Evolutionary conservation across 2,113 vertebrate genomes (phyloP), one percentile per base, ranked within the genome.

Genomic region (Elephas maximus): DNA sequence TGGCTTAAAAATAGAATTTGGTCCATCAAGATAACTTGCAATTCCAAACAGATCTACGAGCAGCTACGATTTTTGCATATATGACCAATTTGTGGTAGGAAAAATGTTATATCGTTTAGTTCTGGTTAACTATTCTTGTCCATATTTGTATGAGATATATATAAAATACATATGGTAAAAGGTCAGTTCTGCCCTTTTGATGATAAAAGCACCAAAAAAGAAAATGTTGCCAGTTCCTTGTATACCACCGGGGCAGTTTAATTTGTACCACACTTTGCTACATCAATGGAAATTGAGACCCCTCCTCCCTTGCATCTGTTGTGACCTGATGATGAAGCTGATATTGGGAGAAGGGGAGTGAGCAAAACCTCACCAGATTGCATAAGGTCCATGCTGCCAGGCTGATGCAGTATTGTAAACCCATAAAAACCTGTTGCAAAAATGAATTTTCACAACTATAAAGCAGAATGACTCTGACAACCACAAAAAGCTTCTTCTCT

Each of bases 241-340:
- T 51, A 71, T 12, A 41, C 73, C 33, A 91, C 83, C 48, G 67
- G n/a, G 30, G 74, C 4, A 51, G 63, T 74, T 95, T 96, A 94
- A 95, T 97, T 82, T 93, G 88, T 93, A 85, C 73, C 95, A 97
- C 48, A 94, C 45, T 94, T 96, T 45, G 63, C 73, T 57, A 89
- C 5, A 14, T 76, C 37, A 51, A 63, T 12, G 3, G 57, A 63
- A 90, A 48, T 67, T 33, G 53, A 88, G 65, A 76, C 21, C 51
- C 44, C 21, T 7, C 20, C 37, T 44, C 15, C 53, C 53, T 17
- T 17, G 24, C 11, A 51, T 65, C 82, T 88, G 73, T 17, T 60
- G 44, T 83, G 44, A 91, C 82, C 84, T 37, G 37, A 37, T 8
- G 4, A 84, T 41, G 26, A 62, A 93, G 51, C 26, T 45, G 23